Evolutionary conservation across 2,113 vertebrate species (phyloP).

Genomic region (Neogobius melanostomus): DNA sequence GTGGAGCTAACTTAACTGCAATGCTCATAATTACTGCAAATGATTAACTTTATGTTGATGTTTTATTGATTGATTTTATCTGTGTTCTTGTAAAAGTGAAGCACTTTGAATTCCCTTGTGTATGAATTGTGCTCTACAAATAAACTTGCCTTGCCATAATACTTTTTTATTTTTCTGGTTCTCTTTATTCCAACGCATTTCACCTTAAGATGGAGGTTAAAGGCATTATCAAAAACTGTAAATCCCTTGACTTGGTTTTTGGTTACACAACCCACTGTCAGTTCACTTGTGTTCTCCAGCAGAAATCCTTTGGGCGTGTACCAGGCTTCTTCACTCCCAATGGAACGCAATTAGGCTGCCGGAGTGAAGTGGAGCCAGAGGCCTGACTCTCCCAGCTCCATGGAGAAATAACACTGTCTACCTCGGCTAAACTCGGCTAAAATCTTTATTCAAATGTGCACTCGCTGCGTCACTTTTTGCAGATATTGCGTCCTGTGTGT

Average conservation of each 20-base stretch:
- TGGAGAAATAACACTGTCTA: slow-evolving; percentile 69
- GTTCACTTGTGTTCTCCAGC: slow-evolving; percentile 59
- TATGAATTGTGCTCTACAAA: too few relatives aligned
- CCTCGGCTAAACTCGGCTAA: slow-evolving; percentile 56
- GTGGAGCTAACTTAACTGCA: too few relatives aligned
- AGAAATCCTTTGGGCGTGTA: slow-evolving; percentile 62
- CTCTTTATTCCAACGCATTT: background rate
- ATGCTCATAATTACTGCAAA: too few relatives aligned
- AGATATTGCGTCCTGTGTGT: slow-evolving; percentile 1
- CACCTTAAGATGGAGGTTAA: slow-evolving; percentile 17
- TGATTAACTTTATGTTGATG: too few relatives aligned
- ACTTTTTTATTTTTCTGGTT: too few relatives aligned
- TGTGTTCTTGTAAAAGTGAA: too few relatives aligned
- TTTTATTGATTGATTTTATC: too few relatives aligned
- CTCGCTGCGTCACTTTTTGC: slow-evolving; percentile 20
- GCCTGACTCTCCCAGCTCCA: slow-evolving; percentile 69
- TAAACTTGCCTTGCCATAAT: too few relatives aligned
- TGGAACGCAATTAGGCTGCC: slow-evolving; percentile 74
- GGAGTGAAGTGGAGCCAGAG: slow-evolving; percentile 74
- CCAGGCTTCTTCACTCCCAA: slow-evolving; percentile 66
- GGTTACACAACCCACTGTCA: slow-evolving; percentile 40
- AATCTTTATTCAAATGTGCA: slow-evolving; percentile 11
- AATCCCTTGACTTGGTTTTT: slow-evolving; percentile 57
- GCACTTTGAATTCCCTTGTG: too few relatives aligned
- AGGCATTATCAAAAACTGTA: slow-evolving; percentile 28